Evolutionary conservation across 2,113 vertebrate genomes (phyloP), one percentile per base, ranked within the genome.

Genomic region (Menidia beryllina): DNA sequence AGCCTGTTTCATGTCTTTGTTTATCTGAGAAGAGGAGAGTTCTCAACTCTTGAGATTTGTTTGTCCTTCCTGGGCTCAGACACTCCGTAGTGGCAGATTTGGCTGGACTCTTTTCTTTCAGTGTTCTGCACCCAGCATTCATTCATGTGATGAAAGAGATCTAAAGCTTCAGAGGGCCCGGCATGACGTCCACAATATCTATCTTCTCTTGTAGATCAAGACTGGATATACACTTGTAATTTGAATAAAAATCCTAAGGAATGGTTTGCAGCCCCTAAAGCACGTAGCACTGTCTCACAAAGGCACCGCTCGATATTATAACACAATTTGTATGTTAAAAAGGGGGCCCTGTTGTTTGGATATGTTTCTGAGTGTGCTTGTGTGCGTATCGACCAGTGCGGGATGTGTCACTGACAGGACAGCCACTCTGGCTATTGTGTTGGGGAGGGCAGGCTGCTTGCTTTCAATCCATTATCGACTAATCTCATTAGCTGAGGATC

Each of bases 381-480:
- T 21, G 64, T 74, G 69, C 20, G 9, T 87, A 83, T 87, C 49
- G 75, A 86, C 67, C 75, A 14, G 57, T 56, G 73, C 75, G 77
- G 79, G 86, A 82, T 77, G 76, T 90, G 82, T 82, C 83, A 75
- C 79, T 82, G 83, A 89, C 83, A 80, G 83, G 82, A 79, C 51
- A 80, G 85, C 79, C 79, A 63, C 70, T 82, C 75, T 78, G 83
- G 82, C 82, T 83, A 82, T 90, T 88, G 85, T 88, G 78, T 81
- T 55, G 39, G 85, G 36, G 60, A 71, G 67, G 59, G 81, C 61
- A 69, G 75, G 64, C 67, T 63, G 72, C 80, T 86, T 82, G 82
- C 86, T 89, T 89, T 90, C 88, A 86, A 87, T 88, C 85, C 86
- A 85, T 88, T 91, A 90, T 89, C 88, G 83, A 86, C 90, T 91